phyloP scores from a whole-genome alignment of 2,797 vertebrate species.

The Danio jaintianensis region DNA sequence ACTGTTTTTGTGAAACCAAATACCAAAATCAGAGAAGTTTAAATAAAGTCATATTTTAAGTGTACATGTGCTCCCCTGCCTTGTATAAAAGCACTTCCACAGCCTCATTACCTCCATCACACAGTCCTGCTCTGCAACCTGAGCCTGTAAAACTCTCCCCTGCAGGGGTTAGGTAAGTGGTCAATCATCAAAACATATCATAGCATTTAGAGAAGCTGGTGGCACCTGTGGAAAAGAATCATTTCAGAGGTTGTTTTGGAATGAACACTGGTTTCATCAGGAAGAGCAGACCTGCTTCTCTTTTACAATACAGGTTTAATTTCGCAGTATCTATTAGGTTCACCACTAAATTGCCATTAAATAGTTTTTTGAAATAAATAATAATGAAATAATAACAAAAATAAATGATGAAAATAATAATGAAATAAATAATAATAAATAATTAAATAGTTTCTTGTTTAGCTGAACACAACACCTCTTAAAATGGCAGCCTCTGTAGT shows the following conservation, averaged over 20 bases:
- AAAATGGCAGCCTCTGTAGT: conserved; percentile 30
- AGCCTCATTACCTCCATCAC: conserved; percentile 14
- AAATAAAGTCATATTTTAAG: conserved; percentile 65
- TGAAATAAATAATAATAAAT: too few relatives aligned
- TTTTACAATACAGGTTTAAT: conserved; percentile 54
- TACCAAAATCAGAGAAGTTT: conserved; percentile 65
- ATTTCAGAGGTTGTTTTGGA: conserved; percentile 51
- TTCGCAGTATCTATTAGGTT: conserved; percentile 35
- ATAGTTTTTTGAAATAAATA: too few relatives aligned
- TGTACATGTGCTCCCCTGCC: background rate
- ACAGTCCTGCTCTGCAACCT: conserved; percentile 20
- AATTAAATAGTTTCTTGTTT: conserved; percentile 42
- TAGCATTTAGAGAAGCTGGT: conserved; percentile 38
- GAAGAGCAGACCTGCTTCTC: conserved; percentile 44
- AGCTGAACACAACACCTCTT: conserved; percentile 48
- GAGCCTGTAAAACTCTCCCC: conserved; percentile 18
- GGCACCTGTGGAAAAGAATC: conserved; percentile 50
- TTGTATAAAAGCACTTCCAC: background rate
- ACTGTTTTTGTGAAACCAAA: conserved; percentile 66
- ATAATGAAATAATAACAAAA: too few relatives aligned
- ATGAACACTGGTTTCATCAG: conserved; percentile 42
- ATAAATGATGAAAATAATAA: too few relatives aligned
- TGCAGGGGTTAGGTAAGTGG: conserved; percentile 16
- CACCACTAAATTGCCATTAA: conserved; percentile 50
- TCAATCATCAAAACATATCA: conserved; percentile 50